Conservation (phyloP, 2,113 vertebrate genomes). For the Ceuthmochares aereus region DNA sequence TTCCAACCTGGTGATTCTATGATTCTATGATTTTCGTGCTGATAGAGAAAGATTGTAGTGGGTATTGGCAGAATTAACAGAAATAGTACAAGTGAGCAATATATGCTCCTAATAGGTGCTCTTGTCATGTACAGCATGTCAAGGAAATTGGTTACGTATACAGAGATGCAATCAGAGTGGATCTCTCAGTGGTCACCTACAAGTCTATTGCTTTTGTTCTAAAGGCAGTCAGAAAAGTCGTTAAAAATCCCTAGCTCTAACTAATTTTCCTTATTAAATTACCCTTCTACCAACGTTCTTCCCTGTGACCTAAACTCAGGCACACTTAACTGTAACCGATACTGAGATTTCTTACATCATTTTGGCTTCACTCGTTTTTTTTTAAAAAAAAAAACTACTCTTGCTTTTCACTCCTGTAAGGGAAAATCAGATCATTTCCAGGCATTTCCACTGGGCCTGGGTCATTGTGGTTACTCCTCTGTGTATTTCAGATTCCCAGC, state of each 20-base stretch:
- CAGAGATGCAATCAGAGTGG: not conserved
- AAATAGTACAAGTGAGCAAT: not conserved
- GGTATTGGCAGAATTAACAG: not conserved
- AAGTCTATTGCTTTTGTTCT: not conserved
- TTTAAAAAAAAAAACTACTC: not conserved
- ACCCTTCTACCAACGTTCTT: not conserved
- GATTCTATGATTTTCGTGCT: not conserved
- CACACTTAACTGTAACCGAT: fast-evolving
- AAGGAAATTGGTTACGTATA: not conserved
- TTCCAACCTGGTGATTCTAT: no score
- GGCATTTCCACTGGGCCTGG: not conserved
- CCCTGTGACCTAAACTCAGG: not conserved
- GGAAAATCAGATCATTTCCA: not conserved
- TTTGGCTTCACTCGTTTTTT: not conserved
- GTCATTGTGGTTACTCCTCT: not conserved
- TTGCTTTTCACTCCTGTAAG: not conserved
- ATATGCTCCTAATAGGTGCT: not conserved
- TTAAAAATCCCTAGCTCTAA: not conserved
- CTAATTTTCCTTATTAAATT: not conserved
- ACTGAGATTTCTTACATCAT: not conserved
- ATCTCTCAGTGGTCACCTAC: not conserved
- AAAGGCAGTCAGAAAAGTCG: not conserved
- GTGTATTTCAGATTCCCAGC: not conserved
- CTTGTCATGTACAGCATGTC: not conserved
- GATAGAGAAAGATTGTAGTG: not conserved